Conservation (phyloP, 35 echinoderm and acorn worm genomes). For the Diadema setosum region DNA sequence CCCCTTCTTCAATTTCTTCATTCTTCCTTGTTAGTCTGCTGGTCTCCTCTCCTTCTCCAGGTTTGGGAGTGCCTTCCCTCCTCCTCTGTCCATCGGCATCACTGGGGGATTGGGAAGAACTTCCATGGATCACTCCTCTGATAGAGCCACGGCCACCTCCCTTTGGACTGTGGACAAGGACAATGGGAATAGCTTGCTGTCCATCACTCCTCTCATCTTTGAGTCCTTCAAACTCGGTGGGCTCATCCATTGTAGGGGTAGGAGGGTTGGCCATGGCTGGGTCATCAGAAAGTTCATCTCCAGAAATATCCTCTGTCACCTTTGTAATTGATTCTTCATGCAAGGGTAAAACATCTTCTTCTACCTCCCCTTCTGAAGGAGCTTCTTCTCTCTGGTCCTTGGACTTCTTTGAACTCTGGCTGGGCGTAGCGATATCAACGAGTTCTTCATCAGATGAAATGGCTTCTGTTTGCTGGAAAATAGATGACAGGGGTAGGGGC, state of each 20-base stretch:
- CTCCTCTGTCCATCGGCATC: neutral
- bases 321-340: neutral
- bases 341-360: neutral
- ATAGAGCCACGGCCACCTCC: neutral
- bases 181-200: neutral
- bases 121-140: neutral
- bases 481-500: neutral
- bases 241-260: constrained; percentile 9
- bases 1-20: constrained; percentile 1
- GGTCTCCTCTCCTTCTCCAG: neutral
- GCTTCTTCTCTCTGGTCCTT: neutral
- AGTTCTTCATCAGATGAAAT: constrained; percentile 1
- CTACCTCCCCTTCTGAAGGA: neutral
- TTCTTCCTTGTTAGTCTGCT: neutral
- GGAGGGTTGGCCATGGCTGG: neutral
- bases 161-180: neutral
- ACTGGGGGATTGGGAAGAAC: neutral
- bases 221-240: constrained; percentile 4
- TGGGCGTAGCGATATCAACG: neutral
- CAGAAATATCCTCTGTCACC: neutral
- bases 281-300: neutral
- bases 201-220: neutral
- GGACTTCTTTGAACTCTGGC: neutral
- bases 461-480: neutral
- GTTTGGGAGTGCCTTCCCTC: neutral